These are phyloP conservation scores for Cheirogaleus major DNA, from an alignment of 2,797 vertebrate genomes.

Conservation along the genomic window DNA sequence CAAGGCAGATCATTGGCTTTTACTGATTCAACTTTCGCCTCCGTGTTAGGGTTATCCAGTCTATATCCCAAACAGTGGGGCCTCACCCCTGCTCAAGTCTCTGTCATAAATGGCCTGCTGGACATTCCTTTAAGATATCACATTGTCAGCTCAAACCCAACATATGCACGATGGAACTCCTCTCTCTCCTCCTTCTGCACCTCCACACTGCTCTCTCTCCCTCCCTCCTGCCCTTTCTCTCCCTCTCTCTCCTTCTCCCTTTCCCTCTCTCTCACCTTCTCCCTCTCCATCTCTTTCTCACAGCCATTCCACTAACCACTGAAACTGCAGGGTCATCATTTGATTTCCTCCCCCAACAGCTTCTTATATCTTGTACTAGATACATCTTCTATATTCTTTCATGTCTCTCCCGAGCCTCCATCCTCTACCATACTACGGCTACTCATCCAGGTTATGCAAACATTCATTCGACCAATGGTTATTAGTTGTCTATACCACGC, in stretches of 20 bases:
- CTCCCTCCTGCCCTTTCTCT: neutral
- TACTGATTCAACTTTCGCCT: neutral
- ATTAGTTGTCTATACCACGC: neutral
- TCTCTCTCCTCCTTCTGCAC: neutral
- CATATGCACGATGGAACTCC: neutral
- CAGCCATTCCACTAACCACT: neutral
- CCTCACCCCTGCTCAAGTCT: neutral
- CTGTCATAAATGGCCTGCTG: neutral
- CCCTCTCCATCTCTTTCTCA: neutral
- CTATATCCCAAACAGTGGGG: neutral
- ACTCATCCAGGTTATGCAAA: neutral
- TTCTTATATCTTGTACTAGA: neutral
- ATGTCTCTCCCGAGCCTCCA: neutral
- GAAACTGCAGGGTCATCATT: neutral
- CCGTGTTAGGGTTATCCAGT: neutral
- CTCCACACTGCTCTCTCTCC: neutral
- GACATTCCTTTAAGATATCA: neutral
- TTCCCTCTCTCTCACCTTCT: rapidly evolving
- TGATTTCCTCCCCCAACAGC: neutral
- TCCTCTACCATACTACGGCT: neutral
- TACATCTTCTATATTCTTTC: neutral
- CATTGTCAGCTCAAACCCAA: neutral
- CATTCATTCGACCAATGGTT: neutral
- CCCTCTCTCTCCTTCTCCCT: neutral
- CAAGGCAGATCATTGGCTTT: neutral